Evolutionary conservation across 1,140 invertebrate species (phyloP).

Genomic region (Drosophila tsacasi): DNA sequence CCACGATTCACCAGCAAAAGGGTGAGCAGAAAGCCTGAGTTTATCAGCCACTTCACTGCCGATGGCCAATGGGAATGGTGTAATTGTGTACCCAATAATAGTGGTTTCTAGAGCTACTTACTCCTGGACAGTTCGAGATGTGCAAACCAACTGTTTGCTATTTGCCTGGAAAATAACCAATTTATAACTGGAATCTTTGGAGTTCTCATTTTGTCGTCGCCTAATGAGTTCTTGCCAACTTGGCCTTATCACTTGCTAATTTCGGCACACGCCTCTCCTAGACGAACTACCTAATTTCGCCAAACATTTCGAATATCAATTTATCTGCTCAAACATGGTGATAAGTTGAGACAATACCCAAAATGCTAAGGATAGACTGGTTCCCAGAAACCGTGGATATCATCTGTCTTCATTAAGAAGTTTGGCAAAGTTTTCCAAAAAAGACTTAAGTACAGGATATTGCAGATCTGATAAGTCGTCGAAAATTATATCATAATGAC

Average conservation of each 20-base stretch:
- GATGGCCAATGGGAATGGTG: not conserved
- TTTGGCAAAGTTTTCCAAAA: not conserved
- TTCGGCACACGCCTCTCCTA: conserved; percentile 49
- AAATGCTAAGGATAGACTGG: not conserved
- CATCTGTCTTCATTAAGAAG: not conserved
- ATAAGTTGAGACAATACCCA: conserved; percentile 9
- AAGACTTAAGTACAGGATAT: not conserved
- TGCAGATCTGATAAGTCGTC: not conserved
- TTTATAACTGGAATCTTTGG: conserved; percentile 54
- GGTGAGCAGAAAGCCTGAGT: conserved; percentile 23
- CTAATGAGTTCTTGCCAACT: conserved; percentile 55
- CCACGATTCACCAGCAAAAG: conserved; percentile 7
- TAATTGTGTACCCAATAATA: too few relatives aligned
- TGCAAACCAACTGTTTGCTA: conserved; percentile 36
- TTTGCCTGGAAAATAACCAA: conserved; percentile 5
- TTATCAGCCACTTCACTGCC: conserved; percentile 51
- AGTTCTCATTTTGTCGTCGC: not conserved
- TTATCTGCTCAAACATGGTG: conserved; percentile 20
- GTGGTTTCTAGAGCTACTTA: conserved; percentile 21
- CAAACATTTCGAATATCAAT: conserved; percentile 33
- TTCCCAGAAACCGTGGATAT: conserved; percentile 23
- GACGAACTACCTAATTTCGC: conserved; percentile 59
- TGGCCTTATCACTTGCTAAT: conserved; percentile 46
- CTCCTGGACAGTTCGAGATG: conserved; percentile 44
- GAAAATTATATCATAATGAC: not conserved